Conservation (phyloP, 1,140 invertebrate species). For the Drosophila virilis region DNA sequence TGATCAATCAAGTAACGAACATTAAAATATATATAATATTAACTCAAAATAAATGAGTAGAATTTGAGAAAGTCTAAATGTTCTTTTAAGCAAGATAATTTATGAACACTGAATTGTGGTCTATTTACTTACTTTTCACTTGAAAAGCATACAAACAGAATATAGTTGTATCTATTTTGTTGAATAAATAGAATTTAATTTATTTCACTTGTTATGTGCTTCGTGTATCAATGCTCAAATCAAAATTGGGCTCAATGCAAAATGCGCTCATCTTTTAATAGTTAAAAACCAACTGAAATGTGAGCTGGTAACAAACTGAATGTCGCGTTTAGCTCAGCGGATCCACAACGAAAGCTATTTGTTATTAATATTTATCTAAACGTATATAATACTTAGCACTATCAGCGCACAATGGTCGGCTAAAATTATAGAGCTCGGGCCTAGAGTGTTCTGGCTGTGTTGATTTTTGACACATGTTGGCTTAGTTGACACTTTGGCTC, state of each 20-base stretch:
- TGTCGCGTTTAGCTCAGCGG: background rate
- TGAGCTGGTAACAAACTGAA: conserved; percentile 2
- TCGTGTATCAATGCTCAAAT: background rate
- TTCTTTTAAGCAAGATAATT: too few species aligned
- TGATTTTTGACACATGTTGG: conserved; percentile 27
- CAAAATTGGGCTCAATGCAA: background rate
- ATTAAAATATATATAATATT: too few species aligned
- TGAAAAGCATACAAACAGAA: conserved; percentile 5
- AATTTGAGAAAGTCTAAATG: too few species aligned
- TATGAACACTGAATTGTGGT: too few species aligned
- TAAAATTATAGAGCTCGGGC: conserved; percentile 2
- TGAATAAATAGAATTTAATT: background rate
- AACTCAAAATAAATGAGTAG: too few species aligned
- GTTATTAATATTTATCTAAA: conserved; percentile 28
- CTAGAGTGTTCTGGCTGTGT: background rate
- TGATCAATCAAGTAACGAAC: too few species aligned
- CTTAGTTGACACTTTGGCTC: conserved; percentile 10
- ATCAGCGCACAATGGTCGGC: conserved; percentile 17
- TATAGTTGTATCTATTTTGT: background rate
- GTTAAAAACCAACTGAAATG: conserved; percentile 3
- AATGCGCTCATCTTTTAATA: conserved; percentile 9
- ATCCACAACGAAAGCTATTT: conserved; percentile 10
- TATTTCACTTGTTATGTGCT: conserved; percentile 4
- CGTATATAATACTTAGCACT: conserved; percentile 15
- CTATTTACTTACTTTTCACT: conserved; percentile 24